Conservation (phyloP, 2,797 vertebrate genomes). For the Ataeniobius toweri region DNA sequence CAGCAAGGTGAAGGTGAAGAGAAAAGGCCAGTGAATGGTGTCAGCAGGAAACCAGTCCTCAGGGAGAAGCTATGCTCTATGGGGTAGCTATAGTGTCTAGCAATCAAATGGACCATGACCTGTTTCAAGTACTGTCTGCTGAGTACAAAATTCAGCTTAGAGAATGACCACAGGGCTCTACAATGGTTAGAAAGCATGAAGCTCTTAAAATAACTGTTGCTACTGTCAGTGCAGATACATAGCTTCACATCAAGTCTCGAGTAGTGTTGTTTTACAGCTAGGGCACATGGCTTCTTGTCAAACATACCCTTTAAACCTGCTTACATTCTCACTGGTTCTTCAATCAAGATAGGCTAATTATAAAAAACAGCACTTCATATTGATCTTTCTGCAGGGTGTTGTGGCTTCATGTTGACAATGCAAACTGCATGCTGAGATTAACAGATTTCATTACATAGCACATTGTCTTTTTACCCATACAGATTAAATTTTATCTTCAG, state of each 20-base stretch:
- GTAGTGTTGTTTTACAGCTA: slow-evolving; percentile 16
- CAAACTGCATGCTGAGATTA: background rate
- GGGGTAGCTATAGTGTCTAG: slow-evolving; percentile 44
- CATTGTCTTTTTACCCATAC: background rate
- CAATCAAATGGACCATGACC: slow-evolving; percentile 59
- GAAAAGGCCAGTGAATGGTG: slow-evolving; percentile 48
- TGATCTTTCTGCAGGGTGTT: background rate
- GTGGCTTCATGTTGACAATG: background rate
- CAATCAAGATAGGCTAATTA: background rate
- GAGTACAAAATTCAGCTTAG: slow-evolving; percentile 42
- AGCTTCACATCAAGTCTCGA: slow-evolving; percentile 36
- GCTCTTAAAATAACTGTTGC: slow-evolving; percentile 55
- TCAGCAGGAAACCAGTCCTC: slow-evolving; percentile 57
- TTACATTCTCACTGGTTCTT: background rate
- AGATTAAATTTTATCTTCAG: background rate
- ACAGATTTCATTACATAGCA: background rate
- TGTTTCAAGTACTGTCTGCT: slow-evolving; percentile 47
- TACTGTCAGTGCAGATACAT: slow-evolving; percentile 41
- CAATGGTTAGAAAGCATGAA: slow-evolving; percentile 45
- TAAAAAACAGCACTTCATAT: background rate
- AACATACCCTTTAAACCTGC: background rate
- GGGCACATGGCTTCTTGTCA: slow-evolving; percentile 20
- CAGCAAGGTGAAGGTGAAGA: slow-evolving; percentile 52
- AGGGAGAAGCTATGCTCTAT: slow-evolving; percentile 39
- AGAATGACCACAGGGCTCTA: slow-evolving; percentile 53